Conservation (phyloP, 2,797 vertebrate species). For the Pseudochirops cupreus region DNA sequence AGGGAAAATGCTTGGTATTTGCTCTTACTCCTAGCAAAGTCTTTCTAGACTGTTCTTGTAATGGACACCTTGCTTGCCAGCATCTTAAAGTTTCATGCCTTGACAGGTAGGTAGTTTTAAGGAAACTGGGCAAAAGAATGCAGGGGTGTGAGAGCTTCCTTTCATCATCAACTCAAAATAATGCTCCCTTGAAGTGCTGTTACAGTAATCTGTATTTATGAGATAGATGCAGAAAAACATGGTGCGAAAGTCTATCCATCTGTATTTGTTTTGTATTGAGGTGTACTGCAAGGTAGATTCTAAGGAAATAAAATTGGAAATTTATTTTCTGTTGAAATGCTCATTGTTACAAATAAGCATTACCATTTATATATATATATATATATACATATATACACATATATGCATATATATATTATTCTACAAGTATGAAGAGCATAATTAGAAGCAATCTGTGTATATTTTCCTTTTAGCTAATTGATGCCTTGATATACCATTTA, state of each 20-base stretch:
- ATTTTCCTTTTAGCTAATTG: background rate
- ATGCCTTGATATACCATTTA: background rate
- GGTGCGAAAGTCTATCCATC: background rate
- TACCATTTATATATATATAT: background rate
- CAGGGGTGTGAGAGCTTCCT: slow-evolving; percentile 63
- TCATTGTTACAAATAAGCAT: background rate
- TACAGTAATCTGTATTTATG: slow-evolving; percentile 30
- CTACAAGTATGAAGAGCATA: background rate
- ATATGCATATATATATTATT: background rate
- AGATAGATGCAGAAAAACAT: slow-evolving; percentile 31
- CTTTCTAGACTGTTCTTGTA: background rate
- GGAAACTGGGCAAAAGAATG: slow-evolving; percentile 69
- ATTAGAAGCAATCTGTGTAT: background rate
- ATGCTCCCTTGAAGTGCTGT: slow-evolving; percentile 49
- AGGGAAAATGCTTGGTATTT: slow-evolving; percentile 1
- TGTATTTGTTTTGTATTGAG: background rate
- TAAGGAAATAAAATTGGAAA: slow-evolving; percentile 15
- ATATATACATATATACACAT: too few relatives aligned
- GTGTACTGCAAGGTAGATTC: slow-evolving; percentile 6
- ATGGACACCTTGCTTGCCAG: slow-evolving; percentile 28
- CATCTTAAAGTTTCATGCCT: slow-evolving; percentile 67
- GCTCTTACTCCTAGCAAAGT: slow-evolving; percentile 7
- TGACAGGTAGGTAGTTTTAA: slow-evolving; percentile 70
- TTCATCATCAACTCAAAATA: slow-evolving; percentile 61
- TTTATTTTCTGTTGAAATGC: slow-evolving; percentile 2